Conservation (phyloP, 2,888 invertebrate genomes). For the Hypolimnas misippus region DNA sequence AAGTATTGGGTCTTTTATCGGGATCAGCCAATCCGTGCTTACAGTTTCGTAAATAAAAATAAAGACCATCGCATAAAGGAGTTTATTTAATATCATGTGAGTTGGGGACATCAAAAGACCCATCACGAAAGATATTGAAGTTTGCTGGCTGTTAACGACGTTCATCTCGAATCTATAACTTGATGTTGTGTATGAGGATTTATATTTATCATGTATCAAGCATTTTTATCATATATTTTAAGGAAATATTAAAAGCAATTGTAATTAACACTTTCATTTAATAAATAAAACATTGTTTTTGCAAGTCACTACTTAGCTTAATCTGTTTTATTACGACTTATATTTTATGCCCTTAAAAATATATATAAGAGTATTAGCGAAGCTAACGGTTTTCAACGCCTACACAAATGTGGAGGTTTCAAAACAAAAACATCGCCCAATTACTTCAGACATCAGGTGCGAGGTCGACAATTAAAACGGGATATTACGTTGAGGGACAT, state of each 20-base stretch:
- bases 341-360: not conserved
- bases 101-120: slow-evolving; percentile 53
- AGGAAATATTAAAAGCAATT: too few relatives aligned
- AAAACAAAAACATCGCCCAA: slow-evolving; percentile 49
- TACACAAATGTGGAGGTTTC: not conserved
- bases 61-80: slow-evolving; percentile 44
- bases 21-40: slow-evolving; percentile 40
- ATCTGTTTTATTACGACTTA: too few relatives aligned
- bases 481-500: slow-evolving; percentile 59
- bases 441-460: slow-evolving; percentile 62
- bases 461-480: slow-evolving; percentile 70
- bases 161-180: slow-evolving; percentile 28
- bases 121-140: slow-evolving; percentile 51
- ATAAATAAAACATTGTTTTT: too few relatives aligned
- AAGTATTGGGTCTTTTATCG: slow-evolving; percentile 40
- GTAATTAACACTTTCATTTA: too few relatives aligned
- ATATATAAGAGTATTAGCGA: not conserved
- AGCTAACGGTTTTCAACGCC: not conserved
- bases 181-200: slow-evolving; percentile 34
- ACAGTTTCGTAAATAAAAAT: slow-evolving; percentile 46
- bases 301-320: too few relatives aligned
- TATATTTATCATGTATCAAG: slow-evolving; percentile 28
- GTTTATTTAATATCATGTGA: slow-evolving; percentile 56
- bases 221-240: slow-evolving; percentile 30
- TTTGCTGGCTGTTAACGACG: slow-evolving; percentile 47